Evolutionary conservation across 2,888 invertebrate genomes (phyloP), one percentile per base, ranked within the genome.

Genomic region (Trichopoda pennipes): DNA sequence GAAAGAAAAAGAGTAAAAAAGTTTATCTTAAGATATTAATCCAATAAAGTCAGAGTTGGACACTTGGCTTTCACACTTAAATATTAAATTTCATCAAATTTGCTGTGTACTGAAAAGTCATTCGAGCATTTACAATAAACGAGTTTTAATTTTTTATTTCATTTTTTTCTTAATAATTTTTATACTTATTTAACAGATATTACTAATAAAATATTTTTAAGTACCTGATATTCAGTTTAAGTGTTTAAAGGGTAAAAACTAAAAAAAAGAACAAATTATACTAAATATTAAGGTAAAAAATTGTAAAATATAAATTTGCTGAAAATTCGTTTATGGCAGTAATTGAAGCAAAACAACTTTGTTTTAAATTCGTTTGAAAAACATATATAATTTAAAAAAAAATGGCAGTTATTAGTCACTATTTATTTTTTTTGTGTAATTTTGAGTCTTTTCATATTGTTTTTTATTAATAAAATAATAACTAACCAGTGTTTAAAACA

Each of bases 11-110:
- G 6, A 44, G 42, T 6, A 44, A 44, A 44, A n/a, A n/a, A 3
- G 14, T 12, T 44, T 16, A n/a, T 16, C 32, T 69, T 61, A 51
- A 56, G 44, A n/a, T 51, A 35, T 21, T 8, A 7, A 42, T n/a
- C 17, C 12, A 51, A 72, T n/a, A 32, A 55, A 72, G 66, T 51
- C 68, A 70, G 16, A 28, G 8, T 47, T 35, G 60, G 44, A 68
- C 56, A 47, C 42, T 61, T 56, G 53, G 49, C 35, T 38, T 53
- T 47, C 68, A 82, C 72, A 72, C 79, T 82, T 82, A 79, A 72
- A 82, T 76, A 63, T 82, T 73, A 72, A 79, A 79, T 82, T 68
- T 66, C 75, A 82, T 82, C 82, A 82, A 82, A 82, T 82, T 56
- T 82, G 61, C 51, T 82, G 82, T 82, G 82, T 79, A 72, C 78